Evolutionary conservation across 2,113 vertebrate genomes (phyloP).

Genomic region (Macaca nemestrina): DNA sequence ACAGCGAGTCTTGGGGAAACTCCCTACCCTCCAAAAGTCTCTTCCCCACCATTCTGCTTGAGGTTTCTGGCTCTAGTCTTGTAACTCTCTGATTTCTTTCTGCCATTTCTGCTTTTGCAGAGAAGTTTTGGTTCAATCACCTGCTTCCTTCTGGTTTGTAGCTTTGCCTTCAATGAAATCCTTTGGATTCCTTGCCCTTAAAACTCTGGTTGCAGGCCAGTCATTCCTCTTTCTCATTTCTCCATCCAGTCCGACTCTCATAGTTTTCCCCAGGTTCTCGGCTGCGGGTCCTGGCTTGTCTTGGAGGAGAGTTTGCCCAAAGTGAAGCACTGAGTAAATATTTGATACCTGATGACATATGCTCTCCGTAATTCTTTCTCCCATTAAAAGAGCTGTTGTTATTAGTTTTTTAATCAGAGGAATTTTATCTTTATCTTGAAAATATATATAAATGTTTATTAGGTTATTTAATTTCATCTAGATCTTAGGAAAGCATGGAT

Average conservation of each 20-base stretch:
- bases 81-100: neutral
- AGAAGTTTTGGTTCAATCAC: neutral
- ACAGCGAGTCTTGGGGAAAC: accelerated
- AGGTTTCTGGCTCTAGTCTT: neutral
- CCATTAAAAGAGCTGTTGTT: neutral
- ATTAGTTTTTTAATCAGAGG: neutral
- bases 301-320: neutral
- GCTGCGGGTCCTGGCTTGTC: neutral
- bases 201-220: neutral
- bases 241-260: neutral
- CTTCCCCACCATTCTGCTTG: neutral
- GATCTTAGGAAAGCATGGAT: neutral
- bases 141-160: neutral
- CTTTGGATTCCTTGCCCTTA: neutral
- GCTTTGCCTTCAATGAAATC: neutral
- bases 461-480: constrained; percentile 15
- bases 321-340: neutral
- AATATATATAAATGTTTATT: constrained; percentile 7
- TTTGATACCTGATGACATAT: neutral
- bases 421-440: constrained; percentile 9
- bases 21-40: neutral
- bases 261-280: neutral
- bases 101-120: neutral
- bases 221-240: neutral
- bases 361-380: neutral